Conservation (phyloP, 2,113 vertebrate genomes). For the Mionectes macconnelli region DNA sequence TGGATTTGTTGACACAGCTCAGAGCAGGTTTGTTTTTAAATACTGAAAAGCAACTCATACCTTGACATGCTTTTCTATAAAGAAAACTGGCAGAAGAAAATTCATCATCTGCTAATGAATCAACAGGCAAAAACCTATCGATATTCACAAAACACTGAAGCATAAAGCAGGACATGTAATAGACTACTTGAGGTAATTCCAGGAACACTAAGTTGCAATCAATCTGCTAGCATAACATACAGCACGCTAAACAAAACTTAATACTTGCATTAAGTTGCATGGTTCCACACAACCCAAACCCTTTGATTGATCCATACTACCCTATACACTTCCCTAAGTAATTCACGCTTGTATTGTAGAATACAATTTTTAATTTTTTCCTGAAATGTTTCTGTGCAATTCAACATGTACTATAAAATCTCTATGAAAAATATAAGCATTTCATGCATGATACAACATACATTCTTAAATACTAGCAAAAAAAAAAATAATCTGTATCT, state of each 20-base stretch:
- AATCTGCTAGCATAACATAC: neutral
- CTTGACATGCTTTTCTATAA: neutral
- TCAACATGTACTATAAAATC: neutral
- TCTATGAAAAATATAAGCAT: neutral
- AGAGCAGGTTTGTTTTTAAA: neutral
- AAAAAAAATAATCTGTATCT: neutral
- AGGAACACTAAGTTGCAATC: neutral
- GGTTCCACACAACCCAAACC: neutral
- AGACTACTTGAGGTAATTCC: neutral
- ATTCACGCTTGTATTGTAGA: neutral
- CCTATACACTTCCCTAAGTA: neutral
- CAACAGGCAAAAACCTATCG: neutral
- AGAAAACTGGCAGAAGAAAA: neutral
- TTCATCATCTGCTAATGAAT: neutral
- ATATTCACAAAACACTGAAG: neutral
- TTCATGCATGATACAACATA: neutral
- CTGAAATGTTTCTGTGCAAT: neutral
- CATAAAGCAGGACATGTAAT: neutral
- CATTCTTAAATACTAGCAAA: neutral
- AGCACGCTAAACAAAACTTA: neutral
- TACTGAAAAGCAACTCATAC: neutral
- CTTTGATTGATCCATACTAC: neutral
- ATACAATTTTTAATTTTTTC: neutral
- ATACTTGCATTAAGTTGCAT: neutral
- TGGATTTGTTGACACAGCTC: neutral